Evolutionary conservation across 2,113 vertebrate genomes (phyloP), one percentile per base, ranked within the genome.

Genomic region (Cercocebus atys): DNA sequence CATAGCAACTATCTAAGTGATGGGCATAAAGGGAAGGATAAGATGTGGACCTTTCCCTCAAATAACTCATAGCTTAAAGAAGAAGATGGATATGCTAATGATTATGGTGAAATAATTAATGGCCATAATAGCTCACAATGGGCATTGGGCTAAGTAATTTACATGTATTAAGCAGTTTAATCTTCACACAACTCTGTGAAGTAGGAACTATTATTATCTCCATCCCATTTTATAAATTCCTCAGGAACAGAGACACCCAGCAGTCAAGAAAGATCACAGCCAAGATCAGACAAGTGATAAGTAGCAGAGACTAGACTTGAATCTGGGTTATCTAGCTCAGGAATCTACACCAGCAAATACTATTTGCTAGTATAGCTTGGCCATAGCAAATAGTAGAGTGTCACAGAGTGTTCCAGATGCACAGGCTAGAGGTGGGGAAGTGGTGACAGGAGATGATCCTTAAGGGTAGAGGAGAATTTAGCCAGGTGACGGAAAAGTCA

Each of bases 151-250:
- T 95, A 25, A 88, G 82, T 59, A 35, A 84, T 90, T 96, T 66
- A 88, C 86, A 82, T 8, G 17, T 55, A 66, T 61, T 91, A 68
- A 97, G 73, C 22, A 68, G 40, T 86, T 85, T 38, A 81, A 32
- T 95, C 68, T 38, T 95, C 40, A 61, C 30, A 30, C 0, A 50
- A 76, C 83, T 91, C 82, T 93, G 2, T 32, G 59, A 96, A 85
- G 35, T 50, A 55, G 59, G 45, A n/a, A 76, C 13, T 79, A 45
- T 78, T 85, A 73, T 40, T 85, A 50, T 68, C 47, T 18, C 55
- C n/a, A 59, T 17, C 12, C 17, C n/a, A 16, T 75, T 70, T 95
- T 84, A 13, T 16, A 89, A 66, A 75, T 9, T 50, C 47, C 47
- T 50, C 57, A 93, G 61, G 43, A 70, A 72, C n/a, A 73, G 76